Evolutionary conservation across 2,797 vertebrate genomes (phyloP).

Genomic region (Scomberomorus guttatus): DNA sequence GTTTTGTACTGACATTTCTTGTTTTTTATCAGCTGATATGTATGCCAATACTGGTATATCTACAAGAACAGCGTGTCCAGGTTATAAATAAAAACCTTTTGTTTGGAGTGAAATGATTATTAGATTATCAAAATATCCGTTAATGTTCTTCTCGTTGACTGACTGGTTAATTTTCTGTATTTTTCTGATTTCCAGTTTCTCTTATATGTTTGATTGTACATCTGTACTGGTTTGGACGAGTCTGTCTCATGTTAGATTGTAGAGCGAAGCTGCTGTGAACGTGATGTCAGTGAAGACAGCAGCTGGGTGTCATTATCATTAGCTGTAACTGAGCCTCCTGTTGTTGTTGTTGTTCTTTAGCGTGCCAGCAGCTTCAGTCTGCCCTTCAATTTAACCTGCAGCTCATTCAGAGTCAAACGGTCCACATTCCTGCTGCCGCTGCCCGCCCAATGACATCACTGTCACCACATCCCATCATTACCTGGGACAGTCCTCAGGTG

Average conservation of each 20-base stretch:
- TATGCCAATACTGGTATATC: too few species aligned
- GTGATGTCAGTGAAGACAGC: constrained; percentile 39
- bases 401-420: not conserved
- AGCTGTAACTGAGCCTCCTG: not conserved
- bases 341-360: constrained; percentile 21
- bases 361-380: constrained; percentile 27
- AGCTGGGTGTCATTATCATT: not conserved
- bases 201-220: not conserved
- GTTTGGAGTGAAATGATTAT: not conserved
- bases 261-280: constrained; percentile 9
- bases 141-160: not conserved
- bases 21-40: too few species aligned
- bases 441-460: constrained; percentile 36
- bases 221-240: too few species aligned
- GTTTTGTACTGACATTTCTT: too few species aligned
- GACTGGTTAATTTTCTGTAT: not conserved
- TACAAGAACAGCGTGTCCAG: too few species aligned
- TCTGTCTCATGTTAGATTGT: too few species aligned
- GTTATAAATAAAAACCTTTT: too few species aligned
- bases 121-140: not conserved
- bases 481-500: not conserved
- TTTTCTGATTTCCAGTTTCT: too few species aligned
- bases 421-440: constrained; percentile 19
- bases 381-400: constrained; percentile 52
- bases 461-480: constrained; percentile 44